These are phyloP conservation scores for Tachystola acroxantha DNA, from an alignment of 2,888 invertebrate species.

Conservation along the genomic window DNA sequence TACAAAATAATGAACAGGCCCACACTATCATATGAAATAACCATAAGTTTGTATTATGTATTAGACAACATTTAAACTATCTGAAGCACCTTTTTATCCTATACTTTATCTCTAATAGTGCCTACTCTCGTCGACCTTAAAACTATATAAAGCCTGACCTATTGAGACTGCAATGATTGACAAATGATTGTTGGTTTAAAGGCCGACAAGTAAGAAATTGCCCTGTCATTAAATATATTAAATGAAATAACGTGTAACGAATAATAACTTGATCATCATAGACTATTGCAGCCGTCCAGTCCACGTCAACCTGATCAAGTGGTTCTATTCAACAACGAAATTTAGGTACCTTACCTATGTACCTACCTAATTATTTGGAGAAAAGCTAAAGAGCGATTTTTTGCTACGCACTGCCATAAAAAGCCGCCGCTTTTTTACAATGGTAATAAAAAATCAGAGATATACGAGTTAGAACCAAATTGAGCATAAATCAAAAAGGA, in stretches of 20 bases:
- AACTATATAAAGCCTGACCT: slow-evolving; percentile 4
- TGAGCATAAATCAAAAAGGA: slow-evolving; percentile 7
- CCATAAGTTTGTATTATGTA: no score
- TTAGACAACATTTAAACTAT: no score
- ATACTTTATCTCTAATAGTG: background rate
- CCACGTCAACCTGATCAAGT: no score
- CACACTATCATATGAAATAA: no score
- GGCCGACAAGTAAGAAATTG: slow-evolving; percentile 2
- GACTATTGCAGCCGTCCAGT: no score
- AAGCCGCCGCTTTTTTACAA: background rate
- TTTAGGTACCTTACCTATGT: no score
- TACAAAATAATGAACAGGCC: no score
- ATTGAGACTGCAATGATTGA: slow-evolving; percentile 3
- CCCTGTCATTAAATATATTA: slow-evolving; percentile 3
- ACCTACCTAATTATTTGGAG: no score
- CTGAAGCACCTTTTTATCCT: background rate
- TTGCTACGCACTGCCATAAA: no score
- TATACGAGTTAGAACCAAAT: slow-evolving; percentile 1
- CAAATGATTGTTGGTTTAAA: slow-evolving; percentile 4
- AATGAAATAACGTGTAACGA: background rate
- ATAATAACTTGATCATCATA: background rate
- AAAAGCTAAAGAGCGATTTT: no score
- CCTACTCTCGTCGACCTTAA: background rate
- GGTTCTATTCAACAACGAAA: no score
- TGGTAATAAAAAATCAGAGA: no score